phyloP scores from a whole-genome alignment of 2,797 vertebrate genomes.

The Amphiprion clarkii region DNA sequence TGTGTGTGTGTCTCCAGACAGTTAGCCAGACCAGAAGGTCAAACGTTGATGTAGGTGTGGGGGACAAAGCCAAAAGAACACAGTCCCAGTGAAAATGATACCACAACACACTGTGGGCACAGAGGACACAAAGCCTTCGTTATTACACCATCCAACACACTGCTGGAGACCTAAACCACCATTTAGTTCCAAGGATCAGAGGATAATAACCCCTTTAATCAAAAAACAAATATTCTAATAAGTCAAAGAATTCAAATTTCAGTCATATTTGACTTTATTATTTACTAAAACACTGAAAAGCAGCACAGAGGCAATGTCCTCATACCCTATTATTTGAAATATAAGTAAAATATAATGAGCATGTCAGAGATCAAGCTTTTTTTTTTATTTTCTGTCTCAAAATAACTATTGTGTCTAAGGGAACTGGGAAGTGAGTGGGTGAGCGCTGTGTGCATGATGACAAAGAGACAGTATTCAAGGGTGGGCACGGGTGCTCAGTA shows the following conservation, averaged over 20 bases:
- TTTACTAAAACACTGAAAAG: background rate
- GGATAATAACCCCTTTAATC: slow-evolving; percentile 33
- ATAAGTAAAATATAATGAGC: background rate
- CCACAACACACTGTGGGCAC: slow-evolving; percentile 71
- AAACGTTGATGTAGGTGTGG: slow-evolving; percentile 80
- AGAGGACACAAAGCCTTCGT: slow-evolving; percentile 73
- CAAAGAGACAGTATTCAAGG: slow-evolving; percentile 67
- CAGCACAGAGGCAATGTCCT: background rate
- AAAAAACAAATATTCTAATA: slow-evolving; percentile 9
- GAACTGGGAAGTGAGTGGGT: slow-evolving; percentile 58
- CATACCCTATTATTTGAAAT: background rate
- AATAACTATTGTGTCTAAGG: slow-evolving; percentile 31
- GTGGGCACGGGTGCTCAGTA: slow-evolving; percentile 49
- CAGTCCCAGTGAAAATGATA: slow-evolving; percentile 71
- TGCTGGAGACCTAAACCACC: slow-evolving; percentile 42
- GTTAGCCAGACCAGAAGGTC: slow-evolving; percentile 76
- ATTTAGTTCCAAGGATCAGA: slow-evolving; percentile 35
- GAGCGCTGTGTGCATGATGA: slow-evolving; percentile 34
- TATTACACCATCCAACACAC: slow-evolving; percentile 51
- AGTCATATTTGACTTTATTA: background rate
- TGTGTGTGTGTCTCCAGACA: slow-evolving; percentile 57
- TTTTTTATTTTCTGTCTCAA: background rate
- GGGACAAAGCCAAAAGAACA: slow-evolving; percentile 68
- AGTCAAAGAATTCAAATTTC: background rate
- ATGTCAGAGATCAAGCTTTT: background rate